These are phyloP conservation scores for Trachelus iudaicus DNA, from an alignment of 2,888 invertebrate species.

Conservation along the genomic window DNA sequence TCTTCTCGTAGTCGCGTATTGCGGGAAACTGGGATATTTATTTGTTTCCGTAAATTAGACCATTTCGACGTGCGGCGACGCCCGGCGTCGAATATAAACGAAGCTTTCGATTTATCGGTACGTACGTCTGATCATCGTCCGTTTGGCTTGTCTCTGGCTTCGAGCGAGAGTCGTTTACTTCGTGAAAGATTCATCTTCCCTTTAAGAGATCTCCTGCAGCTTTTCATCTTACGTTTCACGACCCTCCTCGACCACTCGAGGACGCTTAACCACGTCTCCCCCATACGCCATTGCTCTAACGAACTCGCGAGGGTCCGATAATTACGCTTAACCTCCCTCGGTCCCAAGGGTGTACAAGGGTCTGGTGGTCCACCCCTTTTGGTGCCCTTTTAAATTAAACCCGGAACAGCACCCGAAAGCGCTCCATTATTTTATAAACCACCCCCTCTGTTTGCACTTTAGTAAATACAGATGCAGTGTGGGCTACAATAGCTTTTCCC, in stretches of 20 bases:
- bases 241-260: neutral
- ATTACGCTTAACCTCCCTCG: constrained; percentile 28
- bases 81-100: neutral
- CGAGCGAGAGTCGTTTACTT: neutral
- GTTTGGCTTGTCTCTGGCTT: neutral
- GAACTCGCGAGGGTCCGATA: constrained; percentile 31
- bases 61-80: neutral
- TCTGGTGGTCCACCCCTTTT: constrained; percentile 20
- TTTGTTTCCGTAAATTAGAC: neutral
- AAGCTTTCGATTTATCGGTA: neutral
- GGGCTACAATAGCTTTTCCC: neutral
- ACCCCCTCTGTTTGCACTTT: constrained; percentile 33
- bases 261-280: neutral
- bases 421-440: constrained; percentile 37
- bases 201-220: neutral
- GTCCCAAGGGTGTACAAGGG: neutral
- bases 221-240: neutral
- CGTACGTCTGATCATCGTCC: neutral
- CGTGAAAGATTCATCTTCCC: neutral
- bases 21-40: neutral
- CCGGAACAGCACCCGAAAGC: constrained; percentile 19
- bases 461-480: neutral
- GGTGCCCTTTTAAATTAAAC: constrained; percentile 34
- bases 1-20: neutral
- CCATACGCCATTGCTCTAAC: constrained; percentile 19